Evolutionary conservation across 2,113 vertebrate species (phyloP).

Genomic region (Notarius quadriscutis): DNA sequence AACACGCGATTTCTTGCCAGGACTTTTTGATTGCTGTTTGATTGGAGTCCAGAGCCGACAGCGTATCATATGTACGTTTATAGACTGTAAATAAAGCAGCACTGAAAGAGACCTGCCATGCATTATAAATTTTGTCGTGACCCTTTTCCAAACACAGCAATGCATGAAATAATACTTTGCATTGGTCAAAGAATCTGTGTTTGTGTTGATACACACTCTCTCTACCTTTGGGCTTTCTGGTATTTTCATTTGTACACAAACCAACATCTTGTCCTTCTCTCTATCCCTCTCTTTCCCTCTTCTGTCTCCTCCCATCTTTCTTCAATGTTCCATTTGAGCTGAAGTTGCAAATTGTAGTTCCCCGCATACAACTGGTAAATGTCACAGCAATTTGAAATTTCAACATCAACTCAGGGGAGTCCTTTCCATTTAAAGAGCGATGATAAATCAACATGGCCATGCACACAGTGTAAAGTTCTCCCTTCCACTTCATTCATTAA

Average conservation of each 20-base stretch:
- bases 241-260: slow-evolving; percentile 1
- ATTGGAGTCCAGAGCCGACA: not conserved
- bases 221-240: slow-evolving; percentile 23
- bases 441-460: too few species aligned
- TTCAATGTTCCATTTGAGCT: not conserved
- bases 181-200: not conserved
- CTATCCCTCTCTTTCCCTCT: not conserved
- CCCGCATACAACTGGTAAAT: not conserved
- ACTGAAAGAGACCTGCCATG: not conserved
- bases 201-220: not conserved
- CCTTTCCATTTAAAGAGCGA: too few species aligned
- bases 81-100: not conserved
- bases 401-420: not conserved
- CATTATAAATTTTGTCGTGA: not conserved
- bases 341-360: not conserved
- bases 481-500: too few species aligned
- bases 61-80: not conserved
- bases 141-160: not conserved
- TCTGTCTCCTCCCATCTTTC: not conserved
- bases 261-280: not conserved
- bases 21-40: not conserved
- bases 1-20: not conserved
- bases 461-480: too few species aligned
- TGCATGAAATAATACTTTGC: not conserved
- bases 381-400: not conserved